Conservation (phyloP, 2,113 vertebrate species). For the Pseudois nayaur region DNA sequence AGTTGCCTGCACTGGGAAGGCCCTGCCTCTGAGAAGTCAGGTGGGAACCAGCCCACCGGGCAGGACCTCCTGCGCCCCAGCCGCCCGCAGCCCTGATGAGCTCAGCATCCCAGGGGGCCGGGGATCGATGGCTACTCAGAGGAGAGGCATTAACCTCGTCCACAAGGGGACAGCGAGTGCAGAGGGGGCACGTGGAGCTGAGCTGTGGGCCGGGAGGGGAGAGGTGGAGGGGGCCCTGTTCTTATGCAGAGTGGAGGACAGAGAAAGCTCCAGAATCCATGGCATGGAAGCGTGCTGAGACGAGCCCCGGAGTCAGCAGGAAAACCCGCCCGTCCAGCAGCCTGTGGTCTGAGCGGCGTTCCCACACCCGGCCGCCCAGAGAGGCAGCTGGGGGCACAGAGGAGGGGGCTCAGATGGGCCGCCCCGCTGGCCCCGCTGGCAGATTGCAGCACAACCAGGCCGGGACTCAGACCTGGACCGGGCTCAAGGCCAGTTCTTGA, state of each 20-base stretch:
- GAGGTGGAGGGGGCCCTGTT: not conserved
- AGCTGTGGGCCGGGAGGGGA: not conserved
- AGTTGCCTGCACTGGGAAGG: not conserved
- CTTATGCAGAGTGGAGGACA: not conserved
- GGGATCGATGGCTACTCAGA: not conserved
- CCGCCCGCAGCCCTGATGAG: not conserved
- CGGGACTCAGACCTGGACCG: not conserved
- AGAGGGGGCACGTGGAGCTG: too few species aligned
- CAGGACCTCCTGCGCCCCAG: rapidly evolving
- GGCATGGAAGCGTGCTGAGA: not conserved
- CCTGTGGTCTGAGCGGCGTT: not conserved
- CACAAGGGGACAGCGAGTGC: not conserved
- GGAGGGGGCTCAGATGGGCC: not conserved
- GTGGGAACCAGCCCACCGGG: not conserved
- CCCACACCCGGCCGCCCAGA: not conserved
- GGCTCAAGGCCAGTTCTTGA: not conserved
- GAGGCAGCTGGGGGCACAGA: not conserved
- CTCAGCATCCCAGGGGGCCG: not conserved
- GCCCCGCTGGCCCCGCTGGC: not conserved
- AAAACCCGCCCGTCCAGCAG: not conserved
- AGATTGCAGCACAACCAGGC: not conserved
- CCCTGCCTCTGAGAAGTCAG: not conserved
- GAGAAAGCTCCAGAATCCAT: not conserved
- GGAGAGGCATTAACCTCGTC: not conserved
- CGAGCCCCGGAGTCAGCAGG: not conserved